Evolutionary conservation across 2,797 vertebrate species (phyloP).

Genomic region (Gallinago nigripennis): DNA sequence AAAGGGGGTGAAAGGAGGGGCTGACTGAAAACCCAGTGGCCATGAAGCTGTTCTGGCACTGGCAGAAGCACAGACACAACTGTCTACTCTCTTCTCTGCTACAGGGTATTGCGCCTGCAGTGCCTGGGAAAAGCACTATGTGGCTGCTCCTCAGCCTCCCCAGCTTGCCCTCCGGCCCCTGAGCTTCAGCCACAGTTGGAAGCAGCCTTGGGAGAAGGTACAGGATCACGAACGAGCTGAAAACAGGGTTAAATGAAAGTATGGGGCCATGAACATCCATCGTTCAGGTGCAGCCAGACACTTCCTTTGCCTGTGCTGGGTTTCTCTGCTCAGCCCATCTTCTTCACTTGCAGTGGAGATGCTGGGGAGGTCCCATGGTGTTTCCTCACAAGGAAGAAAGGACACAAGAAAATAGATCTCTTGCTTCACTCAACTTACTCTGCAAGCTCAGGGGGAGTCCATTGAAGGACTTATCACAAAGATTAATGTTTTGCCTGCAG

Average conservation of each 20-base stretch:
- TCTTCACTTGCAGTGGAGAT: background rate
- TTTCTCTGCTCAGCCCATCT: background rate
- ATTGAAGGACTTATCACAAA: conserved; percentile 74
- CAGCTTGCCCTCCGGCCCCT: background rate
- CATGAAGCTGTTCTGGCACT: background rate
- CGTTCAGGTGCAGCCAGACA: background rate
- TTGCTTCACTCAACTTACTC: conserved; percentile 69
- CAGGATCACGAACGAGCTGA: background rate
- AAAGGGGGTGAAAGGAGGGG: background rate
- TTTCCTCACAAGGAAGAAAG: background rate
- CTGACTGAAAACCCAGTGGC: background rate
- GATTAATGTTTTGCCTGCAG: conserved; percentile 73
- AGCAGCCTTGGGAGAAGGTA: background rate
- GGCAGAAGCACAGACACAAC: background rate
- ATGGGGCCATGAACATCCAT: background rate
- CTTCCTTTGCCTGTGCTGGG: background rate
- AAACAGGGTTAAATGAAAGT: background rate
- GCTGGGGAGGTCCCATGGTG: background rate
- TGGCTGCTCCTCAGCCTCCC: background rate
- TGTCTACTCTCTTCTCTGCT: background rate
- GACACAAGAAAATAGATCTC: background rate
- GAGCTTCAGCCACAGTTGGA: background rate
- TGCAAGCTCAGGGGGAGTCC: conserved; percentile 48
- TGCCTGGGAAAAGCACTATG: fast-evolving
- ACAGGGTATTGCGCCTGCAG: background rate